A percentile compares a stretch with the other conserved stretches of the same genome.
Conservation (phyloP, 2,113 vertebrate genomes). For the Notarius lentiginosus region DNA sequence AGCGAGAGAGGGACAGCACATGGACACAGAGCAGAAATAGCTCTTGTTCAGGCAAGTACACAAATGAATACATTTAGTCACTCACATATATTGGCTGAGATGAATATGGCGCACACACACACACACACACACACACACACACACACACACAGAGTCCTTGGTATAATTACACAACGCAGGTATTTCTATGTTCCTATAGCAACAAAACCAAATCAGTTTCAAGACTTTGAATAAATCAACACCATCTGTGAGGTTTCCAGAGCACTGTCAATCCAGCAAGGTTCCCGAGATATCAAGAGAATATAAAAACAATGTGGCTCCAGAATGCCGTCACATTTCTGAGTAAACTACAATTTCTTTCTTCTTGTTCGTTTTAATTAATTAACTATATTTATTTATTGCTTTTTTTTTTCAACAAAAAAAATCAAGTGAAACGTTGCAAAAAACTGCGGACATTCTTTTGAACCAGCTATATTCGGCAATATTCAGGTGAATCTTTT, state of each 20-base stretch:
- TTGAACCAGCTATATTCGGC: background rate
- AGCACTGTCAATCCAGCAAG: background rate
- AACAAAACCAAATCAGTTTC: constrained; percentile 68
- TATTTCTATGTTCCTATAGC: constrained; percentile 70
- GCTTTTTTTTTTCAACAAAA: background rate
- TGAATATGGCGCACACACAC: constrained; percentile 9
- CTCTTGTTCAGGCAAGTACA: constrained; percentile 32
- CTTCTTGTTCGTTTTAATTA: too few species aligned
- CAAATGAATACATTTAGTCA: constrained; percentile 8
- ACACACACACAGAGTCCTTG: constrained; percentile 53
- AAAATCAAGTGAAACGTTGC: background rate
- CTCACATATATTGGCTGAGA: constrained; percentile 40
- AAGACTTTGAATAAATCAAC: constrained; percentile 54
- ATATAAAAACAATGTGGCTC: background rate
- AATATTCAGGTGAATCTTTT: background rate
- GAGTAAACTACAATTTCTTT: background rate
- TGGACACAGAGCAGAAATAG: background rate
- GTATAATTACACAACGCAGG: constrained; percentile 62
- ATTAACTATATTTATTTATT: background rate
- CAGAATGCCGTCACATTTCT: background rate
- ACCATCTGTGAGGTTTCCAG: constrained; percentile 45
- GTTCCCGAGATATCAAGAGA: background rate
- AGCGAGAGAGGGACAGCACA: constrained; percentile 60
- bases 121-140: constrained; percentile 18
- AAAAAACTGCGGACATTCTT: background rate